These are phyloP conservation scores for Limnephilus lunatus DNA, from an alignment of 2,888 invertebrate genomes.

Conservation along the genomic window DNA sequence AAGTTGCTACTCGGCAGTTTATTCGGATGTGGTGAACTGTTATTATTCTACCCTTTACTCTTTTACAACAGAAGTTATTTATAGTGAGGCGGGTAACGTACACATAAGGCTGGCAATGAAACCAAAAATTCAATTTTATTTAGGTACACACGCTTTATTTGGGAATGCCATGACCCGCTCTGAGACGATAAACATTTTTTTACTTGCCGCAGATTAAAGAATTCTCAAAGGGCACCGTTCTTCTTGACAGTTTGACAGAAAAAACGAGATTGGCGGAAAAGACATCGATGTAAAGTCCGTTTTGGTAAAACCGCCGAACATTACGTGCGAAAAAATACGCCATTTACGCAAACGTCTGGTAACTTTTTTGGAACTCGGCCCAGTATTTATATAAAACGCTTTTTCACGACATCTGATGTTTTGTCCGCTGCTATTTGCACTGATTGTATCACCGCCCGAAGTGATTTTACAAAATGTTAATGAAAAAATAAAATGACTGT, in stretches of 20 bases:
- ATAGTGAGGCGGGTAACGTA: no score
- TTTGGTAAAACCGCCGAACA: neutral
- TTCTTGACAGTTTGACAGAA: neutral
- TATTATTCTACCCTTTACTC: no score
- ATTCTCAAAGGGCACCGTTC: neutral
- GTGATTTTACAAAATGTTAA: neutral
- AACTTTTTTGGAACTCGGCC: neutral
- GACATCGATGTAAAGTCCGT: neutral
- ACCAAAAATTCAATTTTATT: no score
- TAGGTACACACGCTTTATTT: neutral
- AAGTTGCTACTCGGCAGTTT: no score
- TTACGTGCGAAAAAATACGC: neutral
- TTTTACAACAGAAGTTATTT: no score
- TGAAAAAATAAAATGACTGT: no score
- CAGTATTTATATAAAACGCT: neutral
- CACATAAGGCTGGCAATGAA: no score
- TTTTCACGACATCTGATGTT: neutral
- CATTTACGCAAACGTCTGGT: neutral
- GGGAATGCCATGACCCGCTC: neutral
- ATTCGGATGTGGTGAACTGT: no score
- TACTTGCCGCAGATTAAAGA: neutral
- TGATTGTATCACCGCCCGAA: neutral
- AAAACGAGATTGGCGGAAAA: neutral
- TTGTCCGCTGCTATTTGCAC: neutral
- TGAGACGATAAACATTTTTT: neutral